phyloP scores from a whole-genome alignment of 2,113 vertebrate genomes.

The Hippolais icterina region DNA sequence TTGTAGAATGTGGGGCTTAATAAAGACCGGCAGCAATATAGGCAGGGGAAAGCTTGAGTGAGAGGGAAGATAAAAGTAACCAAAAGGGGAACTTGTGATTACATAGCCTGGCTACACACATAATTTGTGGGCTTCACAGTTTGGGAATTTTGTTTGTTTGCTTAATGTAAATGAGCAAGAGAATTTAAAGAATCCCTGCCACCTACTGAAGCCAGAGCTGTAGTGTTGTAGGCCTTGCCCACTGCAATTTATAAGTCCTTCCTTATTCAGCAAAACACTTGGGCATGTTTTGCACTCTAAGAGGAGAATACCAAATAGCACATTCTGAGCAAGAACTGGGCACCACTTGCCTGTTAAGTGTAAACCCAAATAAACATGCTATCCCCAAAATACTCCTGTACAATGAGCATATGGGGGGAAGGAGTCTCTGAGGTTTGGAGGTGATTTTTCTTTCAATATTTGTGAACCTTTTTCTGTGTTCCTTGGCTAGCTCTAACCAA shows the following conservation, averaged over 20 bases:
- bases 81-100: constrained; percentile 15
- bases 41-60: neutral
- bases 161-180: constrained; percentile 43
- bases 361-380: neutral
- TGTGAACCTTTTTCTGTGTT: neutral
- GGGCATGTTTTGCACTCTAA: neutral
- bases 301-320: neutral
- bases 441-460: neutral
- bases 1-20: neutral
- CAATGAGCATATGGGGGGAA: neutral
- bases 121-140: neutral
- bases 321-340: neutral
- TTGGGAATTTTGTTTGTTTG: constrained; percentile 53
- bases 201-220: neutral
- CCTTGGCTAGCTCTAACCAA: neutral
- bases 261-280: constrained; percentile 20
- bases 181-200: constrained; percentile 26
- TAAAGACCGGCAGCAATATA: neutral
- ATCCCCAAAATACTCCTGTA: neutral
- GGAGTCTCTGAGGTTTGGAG: neutral
- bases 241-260: neutral
- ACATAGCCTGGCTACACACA: neutral
- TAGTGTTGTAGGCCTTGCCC: neutral
- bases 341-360: neutral
- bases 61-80: neutral